These are phyloP conservation scores for Anhinga rufa DNA, from an alignment of 2,113 vertebrate genomes.

Conservation along the genomic window DNA sequence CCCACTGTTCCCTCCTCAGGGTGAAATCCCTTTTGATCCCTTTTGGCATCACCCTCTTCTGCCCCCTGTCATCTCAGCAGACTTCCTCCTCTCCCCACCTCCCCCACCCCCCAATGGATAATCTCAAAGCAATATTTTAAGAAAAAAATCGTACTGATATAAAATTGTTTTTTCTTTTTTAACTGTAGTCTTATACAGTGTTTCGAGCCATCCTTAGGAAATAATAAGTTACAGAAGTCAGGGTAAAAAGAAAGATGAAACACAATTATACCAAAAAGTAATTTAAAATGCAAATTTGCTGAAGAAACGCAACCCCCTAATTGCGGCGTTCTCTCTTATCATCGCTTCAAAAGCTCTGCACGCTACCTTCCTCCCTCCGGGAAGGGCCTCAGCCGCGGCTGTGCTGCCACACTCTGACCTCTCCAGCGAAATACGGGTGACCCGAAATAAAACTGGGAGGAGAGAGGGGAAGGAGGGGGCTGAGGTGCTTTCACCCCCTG, in stretches of 20 bases:
- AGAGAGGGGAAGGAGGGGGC: background rate
- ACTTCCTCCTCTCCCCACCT: background rate
- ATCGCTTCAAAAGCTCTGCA: background rate
- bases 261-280: conserved; percentile 35
- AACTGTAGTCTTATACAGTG: background rate
- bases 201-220: conserved; percentile 9
- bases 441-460: background rate
- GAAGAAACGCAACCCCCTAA: conserved; percentile 25
- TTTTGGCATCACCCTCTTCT: background rate
- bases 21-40: conserved; percentile 4
- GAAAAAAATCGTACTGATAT: background rate
- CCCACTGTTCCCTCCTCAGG: background rate
- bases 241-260: conserved; percentile 55
- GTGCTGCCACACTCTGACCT: conserved; percentile 48
- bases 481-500: background rate
- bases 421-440: conserved; percentile 33
- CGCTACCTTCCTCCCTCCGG: conserved; percentile 10
- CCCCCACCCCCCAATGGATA: background rate
- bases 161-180: background rate
- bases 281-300: conserved; percentile 73
- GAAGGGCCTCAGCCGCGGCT: conserved; percentile 18
- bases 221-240: conserved; percentile 50
- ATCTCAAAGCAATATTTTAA: conserved; percentile 54
- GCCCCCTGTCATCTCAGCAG: background rate
- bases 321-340: conserved; percentile 13